These are phyloP conservation scores for Conus betulinus DNA, from an alignment of 1,140 invertebrate genomes.

Conservation along the genomic window DNA sequence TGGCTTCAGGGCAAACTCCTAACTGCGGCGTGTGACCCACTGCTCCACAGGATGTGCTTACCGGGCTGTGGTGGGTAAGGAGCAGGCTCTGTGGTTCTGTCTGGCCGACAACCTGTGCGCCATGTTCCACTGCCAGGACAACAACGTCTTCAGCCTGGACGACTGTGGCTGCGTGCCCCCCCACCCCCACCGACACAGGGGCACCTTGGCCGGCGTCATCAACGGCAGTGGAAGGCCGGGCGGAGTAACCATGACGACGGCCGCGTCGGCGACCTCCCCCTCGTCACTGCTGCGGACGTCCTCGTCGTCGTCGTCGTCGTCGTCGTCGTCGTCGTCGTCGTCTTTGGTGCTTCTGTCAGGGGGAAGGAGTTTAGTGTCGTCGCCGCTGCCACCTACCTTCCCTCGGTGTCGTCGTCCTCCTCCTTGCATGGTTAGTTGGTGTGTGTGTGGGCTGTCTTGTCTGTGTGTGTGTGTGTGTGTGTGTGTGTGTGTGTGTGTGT, in stretches of 20 bases:
- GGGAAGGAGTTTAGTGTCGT: neutral
- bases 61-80: conserved; percentile 33
- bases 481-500: no score
- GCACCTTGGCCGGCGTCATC: neutral
- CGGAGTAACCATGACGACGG: no score
- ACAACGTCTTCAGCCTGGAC: conserved; percentile 29
- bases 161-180: conserved; percentile 30
- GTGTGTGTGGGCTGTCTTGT: no score
- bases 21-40: no score
- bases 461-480: no score
- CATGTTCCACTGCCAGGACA: conserved; percentile 38
- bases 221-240: neutral
- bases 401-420: neutral
- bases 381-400: neutral
- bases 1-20: no score
- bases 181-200: neutral
- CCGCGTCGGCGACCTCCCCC: neutral
- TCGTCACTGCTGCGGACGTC: no score
- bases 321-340: neutral
- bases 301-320: no score
- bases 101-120: conserved; percentile 33
- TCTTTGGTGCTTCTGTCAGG: neutral
- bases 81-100: conserved; percentile 36
- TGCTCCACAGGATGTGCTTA: conserved; percentile 20
- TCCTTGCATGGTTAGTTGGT: neutral